phyloP scores from a whole-genome alignment of 2,888 invertebrate species.

The Dasysyrphus albostriatus region DNA sequence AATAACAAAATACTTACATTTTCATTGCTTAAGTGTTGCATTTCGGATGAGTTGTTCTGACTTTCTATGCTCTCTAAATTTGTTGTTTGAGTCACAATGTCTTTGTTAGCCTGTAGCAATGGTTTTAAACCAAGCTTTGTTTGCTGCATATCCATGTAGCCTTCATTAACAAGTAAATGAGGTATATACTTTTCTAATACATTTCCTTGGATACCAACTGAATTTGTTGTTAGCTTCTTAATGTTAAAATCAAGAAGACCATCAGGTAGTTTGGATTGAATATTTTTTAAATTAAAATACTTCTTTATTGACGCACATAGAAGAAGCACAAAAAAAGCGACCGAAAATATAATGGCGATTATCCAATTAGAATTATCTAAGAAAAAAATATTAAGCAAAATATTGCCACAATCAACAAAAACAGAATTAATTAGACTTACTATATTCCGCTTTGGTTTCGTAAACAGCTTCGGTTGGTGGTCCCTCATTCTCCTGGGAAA shows the following conservation, averaged over 20 bases:
- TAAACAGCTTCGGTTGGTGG: slow-evolving; percentile 86
- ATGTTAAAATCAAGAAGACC: background rate
- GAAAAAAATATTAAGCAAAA: background rate
- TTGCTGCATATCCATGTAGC: too few relatives aligned
- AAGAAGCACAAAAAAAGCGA: background rate
- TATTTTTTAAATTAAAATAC: background rate
- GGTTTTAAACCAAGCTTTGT: too few relatives aligned
- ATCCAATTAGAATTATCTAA: background rate
- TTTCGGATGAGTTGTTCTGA: too few relatives aligned
- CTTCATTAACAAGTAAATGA: too few relatives aligned
- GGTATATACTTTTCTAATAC: background rate
- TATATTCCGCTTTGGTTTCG: slow-evolving; percentile 89
- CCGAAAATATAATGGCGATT: background rate
- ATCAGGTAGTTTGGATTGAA: background rate
- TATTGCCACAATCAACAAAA: background rate
- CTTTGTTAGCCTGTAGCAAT: too few relatives aligned
- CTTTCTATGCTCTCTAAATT: too few relatives aligned
- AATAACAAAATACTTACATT: too few relatives aligned
- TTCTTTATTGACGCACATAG: background rate
- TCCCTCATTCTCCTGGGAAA: slow-evolving; percentile 85
- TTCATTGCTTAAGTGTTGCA: too few relatives aligned
- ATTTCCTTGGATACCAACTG: background rate
- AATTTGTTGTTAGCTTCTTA: background rate
- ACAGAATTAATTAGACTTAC: slow-evolving; percentile 81
- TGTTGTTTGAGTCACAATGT: too few relatives aligned